Base-by-base conservation (phyloP, 2,797 vertebrate species). In the Scyliorhinus canicula region DNA sequence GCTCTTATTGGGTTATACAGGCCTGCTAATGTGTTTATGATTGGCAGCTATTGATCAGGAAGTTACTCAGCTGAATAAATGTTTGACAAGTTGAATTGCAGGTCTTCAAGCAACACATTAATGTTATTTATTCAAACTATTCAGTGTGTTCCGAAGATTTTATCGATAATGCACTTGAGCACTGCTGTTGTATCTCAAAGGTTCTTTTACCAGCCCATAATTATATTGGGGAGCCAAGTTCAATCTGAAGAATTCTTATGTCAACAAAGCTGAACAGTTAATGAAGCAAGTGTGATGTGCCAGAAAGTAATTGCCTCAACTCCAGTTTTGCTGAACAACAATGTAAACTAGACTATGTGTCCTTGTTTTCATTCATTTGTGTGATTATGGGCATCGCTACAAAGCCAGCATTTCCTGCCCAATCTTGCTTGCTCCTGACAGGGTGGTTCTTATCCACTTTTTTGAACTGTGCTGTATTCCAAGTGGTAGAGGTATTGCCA, bases 71-170 rank as follows among this genome's bases (percentile, higher is more conserved):
- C 44, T 93, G 44, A 93, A 93, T 93, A 93, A 93, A 67, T 69
- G 91, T 71, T 93, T 93, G 91, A 93, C 91, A 93, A 50, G 40
- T 71, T 93, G 91, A 69, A 69, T 69, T 71, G 91, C 91, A 67
- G 71, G 63, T 93, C 47, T 67, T 69, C 28, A 69, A 93, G 65
- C 47, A 47, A 69, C 91, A 69, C 91, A 71, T 93, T 67, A 35
- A 93, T 7, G 44, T 93, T 93, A 69, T 69, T 93, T 93, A 93
- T 93, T 93, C 44, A 71, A 93, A 50, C 40, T 50, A 50, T 93
- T 93, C 91, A 52, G 91, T 50, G 40, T 93, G 44, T 31, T 93
- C 65, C 44, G 71, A 93, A 47, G 65, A 69, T 93, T 69, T 69
- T 93, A 69, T 71, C 26, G 65, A 71, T 93, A 93, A 47, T 69